Conservation (phyloP, 37 sponge, comb jelly and placozoan genomes). For the Theonella swinhoei region DNA sequence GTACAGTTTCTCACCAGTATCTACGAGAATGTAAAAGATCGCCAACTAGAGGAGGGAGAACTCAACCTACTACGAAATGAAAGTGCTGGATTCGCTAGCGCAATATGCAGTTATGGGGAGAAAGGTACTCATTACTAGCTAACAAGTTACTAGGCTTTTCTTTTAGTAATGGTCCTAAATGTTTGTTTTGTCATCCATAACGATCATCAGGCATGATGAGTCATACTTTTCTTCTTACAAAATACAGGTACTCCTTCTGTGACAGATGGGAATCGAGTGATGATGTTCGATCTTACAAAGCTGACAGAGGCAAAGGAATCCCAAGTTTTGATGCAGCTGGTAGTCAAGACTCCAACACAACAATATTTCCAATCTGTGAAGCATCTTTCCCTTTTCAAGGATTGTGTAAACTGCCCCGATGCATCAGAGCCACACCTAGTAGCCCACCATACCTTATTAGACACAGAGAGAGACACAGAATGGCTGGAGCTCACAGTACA, state of each 20-base stretch:
- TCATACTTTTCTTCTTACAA: no score
- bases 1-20: neutral
- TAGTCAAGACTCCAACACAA: neutral
- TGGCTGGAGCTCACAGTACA: neutral
- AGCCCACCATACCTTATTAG: neutral
- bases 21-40: neutral
- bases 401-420: neutral
- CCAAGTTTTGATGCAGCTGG: neutral
- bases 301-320: neutral
- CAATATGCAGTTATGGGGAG: conserved; percentile 18
- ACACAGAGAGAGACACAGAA: neutral
- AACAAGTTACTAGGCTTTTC: no score
- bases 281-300: neutral
- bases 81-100: conserved; percentile 32
- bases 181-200: no score
- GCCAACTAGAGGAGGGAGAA: conserved; percentile 19
- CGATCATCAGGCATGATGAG: no score
- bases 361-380: neutral
- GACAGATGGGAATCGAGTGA: neutral
- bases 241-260: neutral
- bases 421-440: neutral
- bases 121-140: neutral
- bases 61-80: conserved; percentile 27
- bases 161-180: no score
- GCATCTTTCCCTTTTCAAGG: neutral